These are phyloP conservation scores for Teinopalpus imperialis DNA, from an alignment of 2,888 invertebrate species.

Conservation along the genomic window DNA sequence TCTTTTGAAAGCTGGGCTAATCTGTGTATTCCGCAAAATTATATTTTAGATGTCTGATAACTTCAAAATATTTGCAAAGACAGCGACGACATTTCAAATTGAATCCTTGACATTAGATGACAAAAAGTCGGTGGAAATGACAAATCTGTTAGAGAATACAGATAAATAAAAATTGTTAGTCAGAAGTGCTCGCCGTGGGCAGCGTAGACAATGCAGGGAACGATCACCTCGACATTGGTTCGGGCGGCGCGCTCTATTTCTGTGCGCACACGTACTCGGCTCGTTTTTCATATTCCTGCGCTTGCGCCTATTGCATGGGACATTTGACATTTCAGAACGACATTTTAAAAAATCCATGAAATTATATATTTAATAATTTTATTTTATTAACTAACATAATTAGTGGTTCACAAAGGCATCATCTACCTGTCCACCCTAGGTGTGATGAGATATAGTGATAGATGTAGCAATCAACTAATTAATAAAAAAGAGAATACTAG, in stretches of 20 bases:
- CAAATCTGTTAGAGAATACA: constrained; percentile 7
- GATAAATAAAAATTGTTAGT: constrained; percentile 20
- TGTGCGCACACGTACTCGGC: constrained; percentile 40
- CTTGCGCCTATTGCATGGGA: constrained; percentile 33
- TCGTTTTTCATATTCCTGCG: constrained; percentile 55
- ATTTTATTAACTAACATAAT: no score
- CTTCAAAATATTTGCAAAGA: no score
- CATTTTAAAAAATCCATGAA: background rate
- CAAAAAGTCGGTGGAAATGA: constrained; percentile 6
- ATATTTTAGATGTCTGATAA: no score
- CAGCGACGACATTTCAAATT: no score
- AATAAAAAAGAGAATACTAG: no score
- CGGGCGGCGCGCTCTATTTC: constrained; percentile 53
- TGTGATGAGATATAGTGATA: no score
- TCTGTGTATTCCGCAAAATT: no score
- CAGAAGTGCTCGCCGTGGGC: constrained; percentile 10
- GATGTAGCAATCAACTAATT: no score
- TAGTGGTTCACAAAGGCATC: no score
- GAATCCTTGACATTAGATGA: constrained; percentile 4
- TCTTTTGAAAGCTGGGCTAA: no score
- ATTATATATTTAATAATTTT: no score
- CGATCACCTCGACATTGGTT: constrained; percentile 70
- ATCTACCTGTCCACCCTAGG: no score
- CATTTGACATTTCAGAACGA: constrained; percentile 10
- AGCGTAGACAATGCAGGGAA: constrained; percentile 44